phyloP scores from a whole-genome alignment of 2,888 invertebrate species.

The Tortrix viridana region DNA sequence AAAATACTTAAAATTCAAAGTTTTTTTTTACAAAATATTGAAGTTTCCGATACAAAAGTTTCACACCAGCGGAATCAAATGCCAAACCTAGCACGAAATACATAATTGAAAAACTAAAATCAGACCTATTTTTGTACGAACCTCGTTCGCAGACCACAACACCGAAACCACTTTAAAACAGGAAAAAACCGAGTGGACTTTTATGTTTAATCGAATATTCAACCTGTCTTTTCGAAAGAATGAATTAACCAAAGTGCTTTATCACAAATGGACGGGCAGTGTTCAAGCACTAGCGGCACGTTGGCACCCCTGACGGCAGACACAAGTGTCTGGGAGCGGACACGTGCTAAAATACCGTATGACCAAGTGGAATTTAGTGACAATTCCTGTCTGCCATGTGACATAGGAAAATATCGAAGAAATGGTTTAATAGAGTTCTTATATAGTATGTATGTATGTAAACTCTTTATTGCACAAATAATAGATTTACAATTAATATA shows the following conservation, averaged over 20 bases:
- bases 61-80: too few relatives aligned
- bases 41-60: too few relatives aligned
- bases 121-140: too few relatives aligned
- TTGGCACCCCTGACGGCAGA: not conserved
- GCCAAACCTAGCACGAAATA: too few relatives aligned
- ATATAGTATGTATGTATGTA: too few relatives aligned
- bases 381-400: not conserved
- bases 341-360: slow-evolving; percentile 10
- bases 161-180: not conserved
- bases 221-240: slow-evolving; percentile 4
- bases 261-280: slow-evolving; percentile 25
- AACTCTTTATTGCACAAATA: too few relatives aligned
- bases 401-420: not conserved
- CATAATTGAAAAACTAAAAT: too few relatives aligned
- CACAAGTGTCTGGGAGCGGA: slow-evolving; percentile 21
- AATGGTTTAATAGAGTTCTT: not conserved
- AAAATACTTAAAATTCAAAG: too few relatives aligned
- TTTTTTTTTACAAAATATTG: too few relatives aligned
- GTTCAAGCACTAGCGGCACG: slow-evolving; percentile 7
- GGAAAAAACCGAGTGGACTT: slow-evolving; percentile 13
- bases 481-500: too few relatives aligned
- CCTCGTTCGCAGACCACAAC: not conserved
- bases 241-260: slow-evolving; percentile 29
- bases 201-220: slow-evolving; percentile 17
- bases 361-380: not conserved